Conservation (phyloP, 1,140 invertebrate genomes). For the Meloidogyne exigua region DNA sequence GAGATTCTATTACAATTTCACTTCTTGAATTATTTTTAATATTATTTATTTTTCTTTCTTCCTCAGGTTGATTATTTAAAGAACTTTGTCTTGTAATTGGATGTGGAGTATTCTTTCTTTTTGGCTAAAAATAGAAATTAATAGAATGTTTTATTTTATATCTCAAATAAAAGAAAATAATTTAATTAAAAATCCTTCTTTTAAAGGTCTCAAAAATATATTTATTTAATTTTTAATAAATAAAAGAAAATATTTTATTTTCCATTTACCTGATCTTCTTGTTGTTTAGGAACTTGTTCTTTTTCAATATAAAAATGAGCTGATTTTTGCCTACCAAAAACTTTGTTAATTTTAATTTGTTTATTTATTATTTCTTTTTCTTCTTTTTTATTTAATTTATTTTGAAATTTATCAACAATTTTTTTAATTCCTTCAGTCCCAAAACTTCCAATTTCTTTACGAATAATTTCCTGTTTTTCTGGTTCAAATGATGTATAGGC, state of each 20-base stretch:
- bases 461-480: conserved; percentile 24
- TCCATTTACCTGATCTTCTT: background rate
- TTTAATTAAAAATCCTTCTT: too few relatives aligned
- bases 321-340: conserved; percentile 13
- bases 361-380: background rate
- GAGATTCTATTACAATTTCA: conserved; percentile 20
- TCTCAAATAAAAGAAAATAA: too few relatives aligned
- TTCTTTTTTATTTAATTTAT: background rate
- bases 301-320: conserved; percentile 6
- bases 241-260: background rate
- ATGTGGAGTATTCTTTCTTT: background rate
- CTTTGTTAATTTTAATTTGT: background rate
- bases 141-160: too few relatives aligned
- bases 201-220: too few relatives aligned
- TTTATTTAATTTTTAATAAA: too few relatives aligned
- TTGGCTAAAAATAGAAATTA: background rate
- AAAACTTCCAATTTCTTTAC: conserved; percentile 17
- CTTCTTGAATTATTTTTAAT: background rate
- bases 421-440: conserved; percentile 9
- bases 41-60: background rate
- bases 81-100: background rate
- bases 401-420: conserved; percentile 23
- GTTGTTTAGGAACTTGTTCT: background rate
- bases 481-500: conserved; percentile 26
- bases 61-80: background rate